Evolutionary conservation across 2,888 invertebrate genomes (phyloP), one percentile per base, ranked within the genome.

Genomic region (Mongoloraphidia duomilia): DNA sequence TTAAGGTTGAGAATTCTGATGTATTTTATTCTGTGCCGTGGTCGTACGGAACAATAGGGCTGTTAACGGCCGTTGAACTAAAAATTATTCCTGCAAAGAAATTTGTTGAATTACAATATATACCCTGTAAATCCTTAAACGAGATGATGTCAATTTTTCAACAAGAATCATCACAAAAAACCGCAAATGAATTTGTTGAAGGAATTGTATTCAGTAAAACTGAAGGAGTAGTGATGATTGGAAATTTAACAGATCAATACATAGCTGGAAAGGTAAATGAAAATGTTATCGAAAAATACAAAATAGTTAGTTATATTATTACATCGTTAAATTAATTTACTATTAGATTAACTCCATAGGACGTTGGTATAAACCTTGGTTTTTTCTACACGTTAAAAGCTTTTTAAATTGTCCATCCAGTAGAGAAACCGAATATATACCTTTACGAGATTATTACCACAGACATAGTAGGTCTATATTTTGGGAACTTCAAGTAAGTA

Each of bases 11-110:
- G 52, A 81, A 86, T 58, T 63, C 79, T 3, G 84, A 88, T 53
- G 64, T 90, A 41, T 90, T 79, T 65, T 82, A 84, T 63, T 73
- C 84, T 2, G 72, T 88, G 3, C 88, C 89, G 0, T 89, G 88
- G 88, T 88, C 88, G 0, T 83, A 89, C 61, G 90, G 90, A 6
- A 88, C 88, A 1, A 68, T 90, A 6, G 88, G 89, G 12, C 85
- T 90, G 62, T 69, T 90, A 17, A 84, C 85, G 1, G 80, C 84
- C 0, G 85, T 78, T 0, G 80, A 82, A 59, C 76, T 90, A 42
- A 74, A 76, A 65, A 75, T 90, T 33, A 72, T 88, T 46, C 85
- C 84, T 3, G 82, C 84, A 10, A 80, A 80, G 59, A 80, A 73
- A 60, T 82, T 71, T 60, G 75, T 82, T 1, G 72, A 77, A 50